Base-by-base conservation (phyloP, 2,113 vertebrate species). In the Gymnorhina tibicen region DNA sequence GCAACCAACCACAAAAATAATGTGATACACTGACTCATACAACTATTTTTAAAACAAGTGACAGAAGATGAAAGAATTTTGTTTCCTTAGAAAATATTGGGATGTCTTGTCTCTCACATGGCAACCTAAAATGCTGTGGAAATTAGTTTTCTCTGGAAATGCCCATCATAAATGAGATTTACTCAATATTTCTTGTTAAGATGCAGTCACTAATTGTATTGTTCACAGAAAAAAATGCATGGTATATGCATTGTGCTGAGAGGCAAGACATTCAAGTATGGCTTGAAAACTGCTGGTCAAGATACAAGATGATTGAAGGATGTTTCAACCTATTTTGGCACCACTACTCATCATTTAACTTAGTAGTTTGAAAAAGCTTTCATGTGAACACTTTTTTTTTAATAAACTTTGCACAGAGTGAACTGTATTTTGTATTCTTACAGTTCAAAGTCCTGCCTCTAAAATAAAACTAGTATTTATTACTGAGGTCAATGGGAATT, bases 281-380 rank as follows among this genome's bases (percentile, higher is more conserved):
- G 86, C 82, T 95, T 90, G 53, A 95, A 97, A 97, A 96, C 79
- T 60, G 7, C 75, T 60, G 83, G 90, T 89, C 92, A 92, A 96
- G 91, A 91, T 86, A 59, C 6, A 93, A 67, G 47, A 91, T 91
- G 85, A 94, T 32, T 89, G 93, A 93, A 81, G 22, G 59, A 70
- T 79, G 89, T 91, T 84, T 88, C 69, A 87, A 73, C 32, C 44
- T 76, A 26, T 53, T 96, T 90, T 88, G 85, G 70, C 92, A 90
- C 15, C 16, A 55, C 85, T 91, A 60, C 92, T 91, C 37, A 70
- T 95, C 85, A 86, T 80, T 89, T 74, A 80, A 41, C 50, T 92
- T 87, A 87, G 32, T 49, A 85, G 89, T 92, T 94, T 91, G 72
- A 83, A 92, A 92, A 32, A 24, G 9, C 35, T 91, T 95, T 89